Percentiles rank a stretch among this genome's conserved stretches.
Conservation (phyloP, 2,888 invertebrate genomes). For the Axea sp. region DNA sequence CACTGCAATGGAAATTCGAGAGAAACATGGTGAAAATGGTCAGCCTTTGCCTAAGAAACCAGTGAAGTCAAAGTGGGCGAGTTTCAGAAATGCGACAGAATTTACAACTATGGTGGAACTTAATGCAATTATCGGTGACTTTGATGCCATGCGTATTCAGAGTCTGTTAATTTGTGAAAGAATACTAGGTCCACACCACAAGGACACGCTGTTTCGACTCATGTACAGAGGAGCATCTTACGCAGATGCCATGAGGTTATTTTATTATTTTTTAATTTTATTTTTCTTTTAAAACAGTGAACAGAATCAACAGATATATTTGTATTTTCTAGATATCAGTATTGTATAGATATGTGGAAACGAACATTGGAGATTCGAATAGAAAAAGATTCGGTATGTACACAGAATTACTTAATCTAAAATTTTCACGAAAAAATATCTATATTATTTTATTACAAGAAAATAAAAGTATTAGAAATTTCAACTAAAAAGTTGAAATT, state of each 20-base stretch:
- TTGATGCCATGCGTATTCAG: slow-evolving; percentile 92
- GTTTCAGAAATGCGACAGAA: slow-evolving; percentile 86
- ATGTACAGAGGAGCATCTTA: slow-evolving; percentile 88
- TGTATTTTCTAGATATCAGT: slow-evolving; percentile 82
- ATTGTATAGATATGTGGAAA: slow-evolving; percentile 93
- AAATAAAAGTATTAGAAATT: too few species aligned
- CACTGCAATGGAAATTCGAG: slow-evolving; percentile 85
- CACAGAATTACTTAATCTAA: neutral
- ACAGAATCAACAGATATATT: too few species aligned
- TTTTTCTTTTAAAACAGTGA: too few species aligned
- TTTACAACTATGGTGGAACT: slow-evolving; percentile 87
- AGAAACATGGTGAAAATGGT: slow-evolving; percentile 67
- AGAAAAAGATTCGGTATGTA: slow-evolving; percentile 86
- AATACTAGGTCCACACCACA: slow-evolving; percentile 91
- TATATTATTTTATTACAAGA: too few species aligned
- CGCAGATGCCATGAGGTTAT: slow-evolving; percentile 84
- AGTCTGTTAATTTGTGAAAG: slow-evolving; percentile 93
- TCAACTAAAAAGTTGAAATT: too few species aligned
- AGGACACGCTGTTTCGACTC: slow-evolving; percentile 90
- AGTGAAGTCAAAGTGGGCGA: slow-evolving; percentile 81
- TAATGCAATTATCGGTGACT: slow-evolving; percentile 86
- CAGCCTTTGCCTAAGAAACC: slow-evolving; percentile 81
- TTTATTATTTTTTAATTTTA: neutral
- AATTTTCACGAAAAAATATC: too few species aligned
- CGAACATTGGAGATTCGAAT: slow-evolving; percentile 90